Percentiles rank a stretch among this genome's conserved stretches.
Evolutionary conservation across 2,113 vertebrate species (phyloP).

Genomic region (Vireo altiloquus): DNA sequence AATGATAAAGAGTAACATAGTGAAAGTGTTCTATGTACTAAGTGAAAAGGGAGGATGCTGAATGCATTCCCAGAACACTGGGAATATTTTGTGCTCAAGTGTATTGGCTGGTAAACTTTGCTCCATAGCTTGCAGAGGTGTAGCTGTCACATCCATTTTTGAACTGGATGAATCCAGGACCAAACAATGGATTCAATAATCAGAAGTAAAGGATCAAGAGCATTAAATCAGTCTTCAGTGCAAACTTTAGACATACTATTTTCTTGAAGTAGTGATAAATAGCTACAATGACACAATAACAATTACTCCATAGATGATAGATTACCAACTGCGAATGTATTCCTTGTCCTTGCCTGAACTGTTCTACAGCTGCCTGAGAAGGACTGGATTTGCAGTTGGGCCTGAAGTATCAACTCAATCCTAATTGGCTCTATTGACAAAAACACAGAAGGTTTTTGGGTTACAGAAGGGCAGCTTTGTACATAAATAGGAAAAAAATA

Average conservation of each 20-base stretch:
- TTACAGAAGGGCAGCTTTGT: neutral
- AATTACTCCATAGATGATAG: neutral
- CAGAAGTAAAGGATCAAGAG: neutral
- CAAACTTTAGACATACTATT: neutral
- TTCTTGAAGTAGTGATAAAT: neutral
- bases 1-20: neutral
- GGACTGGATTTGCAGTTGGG: neutral
- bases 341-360: neutral
- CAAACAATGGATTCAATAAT: neutral
- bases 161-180: neutral
- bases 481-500: neutral
- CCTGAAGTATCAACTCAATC: neutral
- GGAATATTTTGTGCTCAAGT: neutral
- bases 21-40: neutral
- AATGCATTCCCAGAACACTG: neutral
- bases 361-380: neutral
- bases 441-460: neutral
- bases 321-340: neutral
- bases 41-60: neutral
- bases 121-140: neutral
- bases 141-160: neutral
- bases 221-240: neutral
- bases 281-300: neutral
- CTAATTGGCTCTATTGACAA: neutral
- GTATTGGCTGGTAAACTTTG: neutral